Base-by-base conservation (phyloP, 1,140 invertebrate species). In the Lordiphosa stackelbergi region DNA sequence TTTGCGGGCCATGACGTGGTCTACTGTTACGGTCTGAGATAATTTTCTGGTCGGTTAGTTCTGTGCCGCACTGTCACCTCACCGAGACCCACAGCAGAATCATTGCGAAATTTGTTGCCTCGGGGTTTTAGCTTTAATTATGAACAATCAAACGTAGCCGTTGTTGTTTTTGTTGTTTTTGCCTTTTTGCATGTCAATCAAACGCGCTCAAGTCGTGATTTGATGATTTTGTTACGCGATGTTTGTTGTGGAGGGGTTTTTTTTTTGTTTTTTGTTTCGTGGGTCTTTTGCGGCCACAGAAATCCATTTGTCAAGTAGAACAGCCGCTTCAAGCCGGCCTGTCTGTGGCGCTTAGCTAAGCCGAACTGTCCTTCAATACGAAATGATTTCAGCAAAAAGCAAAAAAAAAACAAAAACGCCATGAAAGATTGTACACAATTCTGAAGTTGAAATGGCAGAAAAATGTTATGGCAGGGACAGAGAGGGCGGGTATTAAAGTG, bases 141-240 rank as follows among this genome's bases (percentile, higher is more conserved):
- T 79, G 74, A 79, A 81, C 66, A 81, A 81, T 78, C 75, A 69
- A 51, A 51, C 55, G 41, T 65, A 60, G 48, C 66, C 48, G n/a
- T 42, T 45, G 53, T 19, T 19, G 47, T 19, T 28, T 48, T 40
- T 69, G 52, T 60, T 16, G 1, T 61, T 53, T 56, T 51, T 72
- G 58, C 59, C 62, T 63, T 70, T 69, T 64, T 69, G 74, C 70
- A 78, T 81, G 75, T 81, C 75, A 81, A 81, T 81, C 75, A 81
- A 83, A 83, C 69, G 58, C 61, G 68, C 68, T 75, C 66, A 71
- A 83, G 72, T 81, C 75, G 75, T 81, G 75, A 81, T 75, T 81
- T 83, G 77, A 79, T 79, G 75, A 83, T 79, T 79, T 79, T 81
- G 34, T 69, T 69, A 69, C 59, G 64, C 37, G 55, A 37, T 49